Percentiles rank a stretch among this genome's conserved stretches.
These are phyloP conservation scores for Lasioglossum morio DNA, from an alignment of 2,888 invertebrate genomes.

Conservation along the genomic window DNA sequence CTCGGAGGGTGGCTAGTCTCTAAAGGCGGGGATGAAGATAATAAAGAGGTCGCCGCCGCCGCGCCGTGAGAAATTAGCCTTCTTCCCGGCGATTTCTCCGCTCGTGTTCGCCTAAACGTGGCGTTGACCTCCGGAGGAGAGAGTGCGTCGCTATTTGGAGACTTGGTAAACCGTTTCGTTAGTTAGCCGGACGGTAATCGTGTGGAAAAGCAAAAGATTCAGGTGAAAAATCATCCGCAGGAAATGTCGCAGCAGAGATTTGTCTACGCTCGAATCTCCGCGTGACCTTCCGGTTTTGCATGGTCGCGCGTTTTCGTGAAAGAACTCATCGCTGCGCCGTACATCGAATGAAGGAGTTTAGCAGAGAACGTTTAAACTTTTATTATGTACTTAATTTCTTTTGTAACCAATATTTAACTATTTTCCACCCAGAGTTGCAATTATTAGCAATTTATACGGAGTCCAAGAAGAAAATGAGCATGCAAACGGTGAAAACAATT, in stretches of 20 bases:
- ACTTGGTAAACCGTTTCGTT: slow-evolving; percentile 38
- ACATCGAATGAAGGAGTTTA: not conserved
- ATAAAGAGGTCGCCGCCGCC: slow-evolving; percentile 29
- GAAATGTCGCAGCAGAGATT: not conserved
- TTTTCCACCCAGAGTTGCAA: not conserved
- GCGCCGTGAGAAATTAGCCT: slow-evolving; percentile 53
- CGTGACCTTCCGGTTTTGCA: not conserved
- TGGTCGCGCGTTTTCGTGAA: not conserved
- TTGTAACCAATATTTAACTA: not conserved
- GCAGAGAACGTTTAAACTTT: too few species aligned
- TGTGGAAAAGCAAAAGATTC: slow-evolving; percentile 64
- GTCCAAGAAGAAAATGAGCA: not conserved
- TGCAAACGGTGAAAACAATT: not conserved
- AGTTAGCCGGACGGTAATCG: slow-evolving; percentile 66
- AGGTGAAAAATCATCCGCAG: not conserved
- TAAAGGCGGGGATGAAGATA: slow-evolving; percentile 45
- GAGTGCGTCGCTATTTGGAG: not conserved
- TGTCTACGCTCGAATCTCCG: not conserved
- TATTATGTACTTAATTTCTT: not conserved
- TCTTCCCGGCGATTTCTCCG: slow-evolving; percentile 22
- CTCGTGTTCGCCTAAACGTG: slow-evolving; percentile 41
- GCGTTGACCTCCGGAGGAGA: slow-evolving; percentile 35
- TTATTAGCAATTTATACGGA: not conserved
- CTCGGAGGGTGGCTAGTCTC: not conserved
- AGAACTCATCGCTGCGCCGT: not conserved